phyloP scores from a whole-genome alignment of 1,140 invertebrate species.

The Globodera rostochiensis region DNA sequence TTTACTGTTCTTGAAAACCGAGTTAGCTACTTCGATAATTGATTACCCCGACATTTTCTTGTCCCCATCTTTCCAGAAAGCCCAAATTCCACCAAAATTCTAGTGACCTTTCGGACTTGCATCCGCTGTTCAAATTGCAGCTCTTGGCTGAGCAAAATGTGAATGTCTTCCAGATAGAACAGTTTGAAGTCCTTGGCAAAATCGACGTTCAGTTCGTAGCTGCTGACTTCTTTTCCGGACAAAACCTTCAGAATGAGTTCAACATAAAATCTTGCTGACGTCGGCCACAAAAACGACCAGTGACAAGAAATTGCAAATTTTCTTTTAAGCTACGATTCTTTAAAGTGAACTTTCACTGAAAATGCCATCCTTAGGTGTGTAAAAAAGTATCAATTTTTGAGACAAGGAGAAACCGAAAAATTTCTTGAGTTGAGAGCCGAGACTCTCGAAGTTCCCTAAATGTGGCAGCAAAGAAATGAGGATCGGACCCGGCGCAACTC shows the following conservation, averaged over 20 bases:
- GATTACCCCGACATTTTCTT: too few relatives aligned
- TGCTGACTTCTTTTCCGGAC: not conserved
- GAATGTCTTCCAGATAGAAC: slow-evolving; percentile 78
- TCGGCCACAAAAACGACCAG: too few relatives aligned
- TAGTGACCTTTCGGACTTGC: not conserved
- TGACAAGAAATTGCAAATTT: too few relatives aligned
- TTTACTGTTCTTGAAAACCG: not conserved
- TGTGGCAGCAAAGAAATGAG: too few relatives aligned
- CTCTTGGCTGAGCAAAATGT: slow-evolving; percentile 20
- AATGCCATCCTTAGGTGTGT: not conserved
- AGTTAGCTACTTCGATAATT: not conserved
- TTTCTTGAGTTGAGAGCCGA: not conserved
- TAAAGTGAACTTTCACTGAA: not conserved
- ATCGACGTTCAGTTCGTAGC: slow-evolving; percentile 14
- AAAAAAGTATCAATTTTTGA: too few relatives aligned
- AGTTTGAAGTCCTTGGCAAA: slow-evolving; percentile 71
- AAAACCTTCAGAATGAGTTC: slow-evolving; percentile 1
- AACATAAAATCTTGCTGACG: not conserved
- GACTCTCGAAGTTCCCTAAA: too few relatives aligned
- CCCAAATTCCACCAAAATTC: not conserved
- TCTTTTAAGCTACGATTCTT: too few relatives aligned
- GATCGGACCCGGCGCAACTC: too few relatives aligned
- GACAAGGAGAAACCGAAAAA: too few relatives aligned
- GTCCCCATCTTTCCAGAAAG: too few relatives aligned
- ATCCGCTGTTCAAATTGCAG: not conserved